Evolutionary conservation across 2,113 vertebrate genomes (phyloP).

Genomic region (Oostethus manadensis): DNA sequence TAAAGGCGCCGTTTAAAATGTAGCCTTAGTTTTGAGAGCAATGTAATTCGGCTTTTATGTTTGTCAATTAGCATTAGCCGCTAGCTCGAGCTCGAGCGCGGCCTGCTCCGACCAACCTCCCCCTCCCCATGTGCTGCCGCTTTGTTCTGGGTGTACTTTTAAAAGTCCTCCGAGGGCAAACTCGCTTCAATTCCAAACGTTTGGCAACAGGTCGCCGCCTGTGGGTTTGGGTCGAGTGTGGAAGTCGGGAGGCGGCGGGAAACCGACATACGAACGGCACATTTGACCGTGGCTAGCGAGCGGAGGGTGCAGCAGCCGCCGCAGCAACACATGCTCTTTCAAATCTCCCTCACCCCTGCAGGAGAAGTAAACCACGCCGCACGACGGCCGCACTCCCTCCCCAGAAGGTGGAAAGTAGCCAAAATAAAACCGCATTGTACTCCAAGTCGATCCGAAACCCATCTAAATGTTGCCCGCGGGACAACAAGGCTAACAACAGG

Average conservation of each 20-base stretch:
- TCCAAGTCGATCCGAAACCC: not conserved
- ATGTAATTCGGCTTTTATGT: too few species aligned
- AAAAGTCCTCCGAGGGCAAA: conserved; percentile 26
- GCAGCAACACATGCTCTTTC: conserved; percentile 76
- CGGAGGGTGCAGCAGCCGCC: conserved; percentile 22
- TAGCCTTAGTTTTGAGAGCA: too few species aligned
- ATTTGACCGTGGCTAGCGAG: not conserved
- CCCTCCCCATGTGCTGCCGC: conserved; percentile 80
- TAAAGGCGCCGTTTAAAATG: too few species aligned
- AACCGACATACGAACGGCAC: not conserved
- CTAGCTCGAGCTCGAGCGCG: conserved; percentile 53
- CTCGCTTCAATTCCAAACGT: not conserved
- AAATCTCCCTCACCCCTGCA: conserved; percentile 82
- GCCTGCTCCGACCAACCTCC: conserved; percentile 76
- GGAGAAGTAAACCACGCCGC: conserved; percentile 71
- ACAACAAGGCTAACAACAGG: conserved; percentile 71
- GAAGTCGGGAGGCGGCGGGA: too few species aligned
- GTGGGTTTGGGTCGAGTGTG: not conserved
- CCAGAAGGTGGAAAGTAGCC: conserved; percentile 35
- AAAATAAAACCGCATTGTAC: conserved; percentile 20
- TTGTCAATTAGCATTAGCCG: too few species aligned
- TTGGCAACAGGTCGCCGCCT: not conserved
- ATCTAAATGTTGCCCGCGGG: not conserved
- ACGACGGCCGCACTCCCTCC: conserved; percentile 47
- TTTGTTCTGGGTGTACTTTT: conserved; percentile 80